Base-by-base conservation (phyloP, 1,140 invertebrate species). In the Drosophila kikkawai region DNA sequence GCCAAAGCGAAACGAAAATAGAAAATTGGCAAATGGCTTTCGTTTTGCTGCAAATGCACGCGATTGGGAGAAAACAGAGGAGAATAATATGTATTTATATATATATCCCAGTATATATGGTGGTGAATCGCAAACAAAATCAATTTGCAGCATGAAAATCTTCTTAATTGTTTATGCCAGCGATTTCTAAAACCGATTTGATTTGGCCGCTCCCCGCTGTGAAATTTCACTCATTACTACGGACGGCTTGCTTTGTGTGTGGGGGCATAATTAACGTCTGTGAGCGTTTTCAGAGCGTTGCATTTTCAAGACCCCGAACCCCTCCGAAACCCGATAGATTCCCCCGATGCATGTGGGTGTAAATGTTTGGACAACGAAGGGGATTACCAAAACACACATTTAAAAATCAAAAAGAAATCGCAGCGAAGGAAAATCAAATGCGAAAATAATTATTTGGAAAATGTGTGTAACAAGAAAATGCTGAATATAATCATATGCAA, bases 401-500 rank as follows among this genome's bases (percentile, higher is more conserved):
- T 4, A 36, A 11, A 50, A 59, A 76, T 57, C 9, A 55, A 76
- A 78, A 66, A 15, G 50, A 67, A 68, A 69, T 60, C 50, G 42
- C 50, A 60, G 48, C 29, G 45, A 74, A 50, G 47, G 13, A 13
- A 66, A 56, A 59, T 41, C 36, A 34, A 67, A 65, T 60, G 47
- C 53, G 41, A 81, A 77, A 64, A 58, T 39, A 39, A 73, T 44
- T 69, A 75, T 55, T 36, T 53, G 41, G 64, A 65, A 82, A 55
- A 55, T 55, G 51, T 65, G 79, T 75, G 73, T 71, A 85, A 83
- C 84, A 83, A 88, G 60, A 80, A 80, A 80, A 87, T 87, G 84
- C 84, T 87, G 84, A 87, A 78, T 88, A 88, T 75, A 86, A 85
- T 76, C 79, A 84, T 87, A 88, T 87, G 84, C 84, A 87, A 87